Base-by-base conservation (phyloP, 2,888 invertebrate species). In the Altica lythri region DNA sequence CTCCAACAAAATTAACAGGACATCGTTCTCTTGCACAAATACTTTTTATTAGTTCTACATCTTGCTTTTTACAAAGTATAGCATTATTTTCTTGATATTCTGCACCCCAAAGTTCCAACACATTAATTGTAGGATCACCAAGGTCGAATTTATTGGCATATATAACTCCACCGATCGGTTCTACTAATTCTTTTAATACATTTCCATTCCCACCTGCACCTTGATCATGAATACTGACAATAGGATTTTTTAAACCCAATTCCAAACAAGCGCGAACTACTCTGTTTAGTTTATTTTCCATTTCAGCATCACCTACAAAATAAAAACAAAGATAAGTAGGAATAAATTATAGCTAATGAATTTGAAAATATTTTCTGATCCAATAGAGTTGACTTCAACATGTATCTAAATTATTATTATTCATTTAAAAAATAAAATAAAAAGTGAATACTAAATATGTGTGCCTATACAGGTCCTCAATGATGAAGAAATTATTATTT, bases 181-280 rank as follows among this genome's bases (percentile, higher is more conserved):
- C 97, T 0, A 95, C 95, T 2, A 99, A 78, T 75, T 99, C 98
- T 72, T 98, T 98, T 19, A 99, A 75, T 0, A 99, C 98, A 74
- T 99, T 99, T 1, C 97, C 93, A 72, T 94, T 93, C 18, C 98
- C 98, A n/a, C 98, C 98, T 5, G 98, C 98, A 13, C 98, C 98
- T 81, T 98, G 98, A 78, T 99, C 98, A 73, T 99, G 98, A 66
- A 99, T 97, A 82, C 95, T 89, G 66, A 82, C 81, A 65, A 98
- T 95, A 1, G 97, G 97, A 79, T 98, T 95, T 9, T 80, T 78
- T 0, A 83, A 80, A 1, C 84, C 85, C 72, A 89, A 79, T 78
- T 99, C 98, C 22, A 93, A 79, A 69, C 98, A 98, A 1, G 92
- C 91, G 59, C 97, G 81, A 1, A 99, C 92, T 2, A 96, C 88